These are phyloP conservation scores for Drosophila miranda DNA, from an alignment of 1,140 invertebrate species.

Conservation along the genomic window DNA sequence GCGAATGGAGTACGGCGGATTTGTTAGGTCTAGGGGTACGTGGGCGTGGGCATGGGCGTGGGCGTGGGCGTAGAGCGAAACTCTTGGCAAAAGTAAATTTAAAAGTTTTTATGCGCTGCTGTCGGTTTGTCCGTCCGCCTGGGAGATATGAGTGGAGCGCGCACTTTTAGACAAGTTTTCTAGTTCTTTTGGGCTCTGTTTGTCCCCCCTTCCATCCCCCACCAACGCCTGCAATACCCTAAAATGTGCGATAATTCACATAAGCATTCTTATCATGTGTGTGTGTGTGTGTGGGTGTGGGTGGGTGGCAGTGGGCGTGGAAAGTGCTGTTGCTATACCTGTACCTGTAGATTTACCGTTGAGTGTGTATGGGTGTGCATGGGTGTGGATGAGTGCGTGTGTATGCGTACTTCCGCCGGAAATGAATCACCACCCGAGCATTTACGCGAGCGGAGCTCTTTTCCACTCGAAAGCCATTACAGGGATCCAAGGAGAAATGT, in stretches of 20 bases:
- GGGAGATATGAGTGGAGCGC: constrained; percentile 68
- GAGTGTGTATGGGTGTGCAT: too few species aligned
- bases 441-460: constrained; percentile 57
- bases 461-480: constrained; percentile 75
- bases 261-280: constrained; percentile 74
- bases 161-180: constrained; percentile 77
- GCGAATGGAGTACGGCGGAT: constrained; percentile 4
- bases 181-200: constrained; percentile 56
- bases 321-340: constrained; percentile 49
- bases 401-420: constrained; percentile 64
- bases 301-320: constrained; percentile 31
- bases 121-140: constrained; percentile 37
- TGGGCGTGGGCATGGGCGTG: constrained; percentile 16
- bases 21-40: not conserved
- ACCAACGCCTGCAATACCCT: constrained; percentile 35
- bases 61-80: constrained; percentile 35
- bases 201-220: constrained; percentile 5
- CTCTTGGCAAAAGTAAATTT: constrained; percentile 81
- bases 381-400: constrained; percentile 43
- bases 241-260: constrained; percentile 80
- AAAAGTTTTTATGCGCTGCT: constrained; percentile 73
- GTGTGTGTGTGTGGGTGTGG: constrained; percentile 19
- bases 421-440: constrained; percentile 63
- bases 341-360: not conserved
- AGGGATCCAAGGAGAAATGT: constrained; percentile 43